Conservation (phyloP, 2,113 vertebrate genomes). For the Protobothrops mucrosquamatus region DNA sequence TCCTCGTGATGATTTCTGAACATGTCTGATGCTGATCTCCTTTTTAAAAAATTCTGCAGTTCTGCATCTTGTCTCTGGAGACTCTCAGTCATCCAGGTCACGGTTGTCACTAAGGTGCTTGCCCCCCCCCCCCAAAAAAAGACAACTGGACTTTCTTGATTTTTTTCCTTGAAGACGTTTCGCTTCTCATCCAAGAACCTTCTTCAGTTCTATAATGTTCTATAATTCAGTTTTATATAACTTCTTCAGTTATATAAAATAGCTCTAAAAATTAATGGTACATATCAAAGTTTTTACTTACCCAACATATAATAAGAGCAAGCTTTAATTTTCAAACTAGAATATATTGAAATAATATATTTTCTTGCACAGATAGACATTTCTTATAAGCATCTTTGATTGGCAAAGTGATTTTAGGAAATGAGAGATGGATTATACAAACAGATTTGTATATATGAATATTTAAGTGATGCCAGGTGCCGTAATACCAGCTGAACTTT, state of each 20-base stretch:
- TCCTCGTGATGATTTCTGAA: too few relatives aligned
- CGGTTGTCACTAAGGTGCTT: too few relatives aligned
- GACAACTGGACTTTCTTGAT: too few relatives aligned
- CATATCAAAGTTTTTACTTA: neutral
- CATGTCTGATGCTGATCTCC: too few relatives aligned
- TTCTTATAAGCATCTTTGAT: neutral
- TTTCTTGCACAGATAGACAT: neutral
- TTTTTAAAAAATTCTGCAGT: too few relatives aligned
- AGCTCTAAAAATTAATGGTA: slow-evolving; percentile 7
- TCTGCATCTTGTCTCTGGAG: too few relatives aligned
- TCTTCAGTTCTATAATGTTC: too few relatives aligned
- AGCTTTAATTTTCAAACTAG: slow-evolving; percentile 7
- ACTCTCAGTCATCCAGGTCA: too few relatives aligned
- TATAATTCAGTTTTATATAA: too few relatives aligned
- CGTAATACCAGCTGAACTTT: neutral
- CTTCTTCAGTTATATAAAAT: neutral
- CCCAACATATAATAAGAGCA: slow-evolving; percentile 1
- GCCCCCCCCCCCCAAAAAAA: rapidly evolving
- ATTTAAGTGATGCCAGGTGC: neutral
- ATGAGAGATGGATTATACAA: neutral
- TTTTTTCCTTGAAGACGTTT: too few relatives aligned
- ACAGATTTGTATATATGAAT: neutral
- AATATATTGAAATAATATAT: neutral
- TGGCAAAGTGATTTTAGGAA: neutral
- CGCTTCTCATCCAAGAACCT: too few relatives aligned